Percentiles rank a stretch among this genome's conserved stretches.
Evolutionary conservation across 2,113 vertebrate species (phyloP).

Genomic region (Turdus rufiventris): DNA sequence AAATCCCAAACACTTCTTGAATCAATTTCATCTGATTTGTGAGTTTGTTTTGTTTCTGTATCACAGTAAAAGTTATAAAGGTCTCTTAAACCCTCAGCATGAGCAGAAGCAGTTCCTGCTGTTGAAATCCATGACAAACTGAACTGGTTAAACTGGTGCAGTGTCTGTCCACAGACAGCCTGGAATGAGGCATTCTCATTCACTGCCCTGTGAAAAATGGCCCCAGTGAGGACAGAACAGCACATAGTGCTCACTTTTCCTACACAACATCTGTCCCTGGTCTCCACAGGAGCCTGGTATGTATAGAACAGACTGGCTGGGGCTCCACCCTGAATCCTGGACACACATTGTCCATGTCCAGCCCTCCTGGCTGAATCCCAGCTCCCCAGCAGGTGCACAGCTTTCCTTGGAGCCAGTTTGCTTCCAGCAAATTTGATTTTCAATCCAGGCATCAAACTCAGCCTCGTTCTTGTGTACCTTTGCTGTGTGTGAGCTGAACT

Average conservation of each 20-base stretch:
- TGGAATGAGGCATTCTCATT: not conserved
- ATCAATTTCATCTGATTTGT: not conserved
- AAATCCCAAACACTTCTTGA: not conserved
- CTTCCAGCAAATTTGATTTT: not conserved
- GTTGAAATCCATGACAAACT: not conserved
- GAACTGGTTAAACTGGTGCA: not conserved
- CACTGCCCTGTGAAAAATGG: not conserved
- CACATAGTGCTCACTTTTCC: not conserved
- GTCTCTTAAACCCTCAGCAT: not conserved
- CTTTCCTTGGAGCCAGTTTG: not conserved
- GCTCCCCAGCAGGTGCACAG: not conserved
- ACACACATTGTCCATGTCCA: fast-evolving
- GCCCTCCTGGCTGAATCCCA: not conserved
- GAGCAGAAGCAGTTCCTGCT: not conserved
- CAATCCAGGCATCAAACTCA: not conserved
- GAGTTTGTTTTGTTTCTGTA: not conserved
- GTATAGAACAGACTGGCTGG: fast-evolving
- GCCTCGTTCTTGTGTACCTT: not conserved
- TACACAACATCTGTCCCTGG: not conserved
- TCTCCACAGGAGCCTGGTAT: not conserved
- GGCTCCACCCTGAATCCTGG: not conserved
- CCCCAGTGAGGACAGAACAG: not conserved
- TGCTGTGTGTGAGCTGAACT: not conserved
- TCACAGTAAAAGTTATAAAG: not conserved
- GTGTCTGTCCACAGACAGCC: fast-evolving